Evolutionary conservation across 2,888 invertebrate species (phyloP).

Genomic region (Cosmopolites sordidus): DNA sequence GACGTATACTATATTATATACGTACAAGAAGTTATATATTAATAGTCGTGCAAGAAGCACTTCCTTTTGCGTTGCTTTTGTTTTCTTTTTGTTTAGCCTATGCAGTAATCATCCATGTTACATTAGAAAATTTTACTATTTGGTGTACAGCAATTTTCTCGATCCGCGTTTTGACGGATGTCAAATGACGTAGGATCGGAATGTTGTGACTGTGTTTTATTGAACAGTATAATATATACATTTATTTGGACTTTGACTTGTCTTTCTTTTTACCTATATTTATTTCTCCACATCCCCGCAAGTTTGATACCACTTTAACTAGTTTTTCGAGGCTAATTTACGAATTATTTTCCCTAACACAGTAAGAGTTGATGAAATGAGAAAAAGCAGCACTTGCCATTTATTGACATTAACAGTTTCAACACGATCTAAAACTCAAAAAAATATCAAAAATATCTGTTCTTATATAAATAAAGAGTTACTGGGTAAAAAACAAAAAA

Average conservation of each 20-base stretch:
- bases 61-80: conserved; percentile 41
- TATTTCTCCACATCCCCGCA: too few species aligned
- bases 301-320: too few species aligned
- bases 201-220: conserved; percentile 57
- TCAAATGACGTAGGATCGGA: conserved; percentile 40
- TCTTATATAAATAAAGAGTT: too few species aligned
- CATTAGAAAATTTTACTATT: conserved; percentile 53
- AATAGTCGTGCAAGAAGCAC: conserved; percentile 47
- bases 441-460: too few species aligned
- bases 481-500: too few species aligned
- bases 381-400: too few species aligned
- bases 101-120: conserved; percentile 52
- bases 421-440: too few species aligned
- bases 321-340: too few species aligned
- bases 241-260: conserved; percentile 57
- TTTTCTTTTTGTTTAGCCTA: conserved; percentile 49
- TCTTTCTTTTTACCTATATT: conserved; percentile 6
- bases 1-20: conserved; percentile 50
- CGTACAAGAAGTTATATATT: conserved; percentile 47
- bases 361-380: too few species aligned
- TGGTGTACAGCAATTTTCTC: conserved; percentile 53
- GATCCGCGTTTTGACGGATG: conserved; percentile 30
- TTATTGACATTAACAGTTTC: too few species aligned
- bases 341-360: too few species aligned
- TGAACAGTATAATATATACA: conserved; percentile 72